phyloP scores from a whole-genome alignment of 2,113 vertebrate genomes.

The Vidua macroura region DNA sequence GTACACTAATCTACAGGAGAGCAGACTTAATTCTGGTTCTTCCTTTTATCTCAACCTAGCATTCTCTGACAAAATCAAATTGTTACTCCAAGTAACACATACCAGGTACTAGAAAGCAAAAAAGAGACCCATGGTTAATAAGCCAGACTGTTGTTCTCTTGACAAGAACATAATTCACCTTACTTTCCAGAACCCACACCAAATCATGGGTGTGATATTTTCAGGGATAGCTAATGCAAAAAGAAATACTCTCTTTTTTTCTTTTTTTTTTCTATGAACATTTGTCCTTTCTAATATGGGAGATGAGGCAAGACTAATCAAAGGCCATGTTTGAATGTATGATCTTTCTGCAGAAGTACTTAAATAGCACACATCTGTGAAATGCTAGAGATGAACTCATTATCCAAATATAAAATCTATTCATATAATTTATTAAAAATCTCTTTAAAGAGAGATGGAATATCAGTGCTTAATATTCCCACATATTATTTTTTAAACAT shows the following conservation, averaged over 20 bases:
- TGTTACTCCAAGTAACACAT: background rate
- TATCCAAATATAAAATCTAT: conserved; percentile 53
- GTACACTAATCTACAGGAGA: background rate
- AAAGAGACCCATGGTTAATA: background rate
- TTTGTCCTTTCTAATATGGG: conserved; percentile 48
- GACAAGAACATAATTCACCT: background rate
- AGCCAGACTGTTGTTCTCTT: background rate
- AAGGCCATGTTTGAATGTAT: background rate
- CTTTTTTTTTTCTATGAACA: background rate
- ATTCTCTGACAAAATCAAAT: background rate
- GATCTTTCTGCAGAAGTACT: conserved; percentile 51
- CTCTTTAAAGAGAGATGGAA: conserved; percentile 11
- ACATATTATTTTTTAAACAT: background rate
- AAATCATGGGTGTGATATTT: background rate
- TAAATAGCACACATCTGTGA: conserved; percentile 64
- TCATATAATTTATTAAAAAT: conserved; percentile 62
- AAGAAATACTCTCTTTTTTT: background rate
- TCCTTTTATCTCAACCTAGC: background rate
- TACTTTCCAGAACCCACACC: background rate
- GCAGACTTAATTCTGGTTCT: background rate
- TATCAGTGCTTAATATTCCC: background rate
- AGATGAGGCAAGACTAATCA: conserved; percentile 53
- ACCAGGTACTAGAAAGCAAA: background rate
- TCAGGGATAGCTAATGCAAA: background rate
- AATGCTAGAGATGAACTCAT: conserved; percentile 51